Conservation (phyloP, 2,113 vertebrate species). For the Lamprotornis superbus region DNA sequence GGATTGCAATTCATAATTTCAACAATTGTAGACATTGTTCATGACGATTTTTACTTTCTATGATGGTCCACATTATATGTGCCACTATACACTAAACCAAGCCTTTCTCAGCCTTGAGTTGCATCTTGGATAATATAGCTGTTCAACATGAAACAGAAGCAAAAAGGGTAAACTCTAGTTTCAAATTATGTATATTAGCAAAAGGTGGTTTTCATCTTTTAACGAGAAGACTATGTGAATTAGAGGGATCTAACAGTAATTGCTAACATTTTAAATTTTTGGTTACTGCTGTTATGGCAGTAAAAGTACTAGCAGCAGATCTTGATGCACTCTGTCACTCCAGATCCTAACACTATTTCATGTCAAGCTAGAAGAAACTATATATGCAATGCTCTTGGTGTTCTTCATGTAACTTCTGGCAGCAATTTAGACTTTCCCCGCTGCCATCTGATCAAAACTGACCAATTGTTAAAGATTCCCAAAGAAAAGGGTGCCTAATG, state of each 20-base stretch:
- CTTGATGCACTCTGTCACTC: neutral
- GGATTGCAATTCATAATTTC: conserved; percentile 16
- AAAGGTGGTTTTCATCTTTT: neutral
- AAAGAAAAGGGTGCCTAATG: neutral
- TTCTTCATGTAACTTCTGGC: neutral
- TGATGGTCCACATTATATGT: neutral
- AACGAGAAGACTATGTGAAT: neutral
- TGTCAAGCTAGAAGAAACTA: fast-evolving
- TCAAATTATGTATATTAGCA: neutral
- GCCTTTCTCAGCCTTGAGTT: neutral
- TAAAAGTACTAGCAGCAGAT: neutral
- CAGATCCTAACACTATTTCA: fast-evolving
- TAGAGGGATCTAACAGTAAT: neutral
- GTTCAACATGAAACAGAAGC: neutral
- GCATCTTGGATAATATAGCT: neutral
- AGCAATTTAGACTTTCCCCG: neutral
- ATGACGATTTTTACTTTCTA: neutral
- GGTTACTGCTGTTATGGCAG: neutral
- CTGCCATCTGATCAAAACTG: neutral
- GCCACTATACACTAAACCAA: neutral
- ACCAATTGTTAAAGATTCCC: neutral
- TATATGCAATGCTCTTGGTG: neutral
- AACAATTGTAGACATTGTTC: neutral
- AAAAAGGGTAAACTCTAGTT: neutral
- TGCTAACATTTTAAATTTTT: neutral